Evolutionary conservation across 2,888 invertebrate species (phyloP).

Genomic region (Phasia obesa): DNA sequence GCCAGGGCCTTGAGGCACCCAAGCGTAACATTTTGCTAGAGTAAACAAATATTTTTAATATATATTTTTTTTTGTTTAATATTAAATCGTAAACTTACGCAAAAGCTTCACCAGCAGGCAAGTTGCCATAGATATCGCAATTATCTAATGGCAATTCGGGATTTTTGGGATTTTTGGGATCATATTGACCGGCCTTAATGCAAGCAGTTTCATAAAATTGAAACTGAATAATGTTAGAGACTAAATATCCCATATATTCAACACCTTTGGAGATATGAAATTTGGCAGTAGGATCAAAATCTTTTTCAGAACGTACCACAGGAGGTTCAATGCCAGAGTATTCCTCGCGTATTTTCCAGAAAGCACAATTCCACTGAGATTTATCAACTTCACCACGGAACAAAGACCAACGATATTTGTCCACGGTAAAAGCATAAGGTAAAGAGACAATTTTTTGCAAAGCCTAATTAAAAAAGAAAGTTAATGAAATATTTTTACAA

Average conservation of each 20-base stretch:
- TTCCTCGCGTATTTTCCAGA: constrained; percentile 84
- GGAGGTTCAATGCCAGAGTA: constrained; percentile 84
- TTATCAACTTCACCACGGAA: too few relatives aligned
- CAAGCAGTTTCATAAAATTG: constrained; percentile 82
- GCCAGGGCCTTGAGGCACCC: constrained; percentile 90
- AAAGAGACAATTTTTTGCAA: too few relatives aligned
- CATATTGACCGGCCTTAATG: constrained; percentile 90
- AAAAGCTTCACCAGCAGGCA: constrained; percentile 78
- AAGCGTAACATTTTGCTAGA: constrained; percentile 87
- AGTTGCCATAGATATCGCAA: constrained; percentile 93
- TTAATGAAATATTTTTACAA: too few relatives aligned
- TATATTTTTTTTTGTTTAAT: too few relatives aligned
- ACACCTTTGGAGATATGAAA: constrained; percentile 85
- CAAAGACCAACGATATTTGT: too few relatives aligned
- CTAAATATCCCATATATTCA: too few relatives aligned
- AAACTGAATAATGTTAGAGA: too few relatives aligned
- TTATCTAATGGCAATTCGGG: constrained; percentile 88
- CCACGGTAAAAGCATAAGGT: too few relatives aligned
- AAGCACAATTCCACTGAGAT: constrained; percentile 79
- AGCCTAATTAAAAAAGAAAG: too few relatives aligned
- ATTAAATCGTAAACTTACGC: too few relatives aligned
- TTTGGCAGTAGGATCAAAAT: constrained; percentile 90
- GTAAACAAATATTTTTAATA: too few relatives aligned
- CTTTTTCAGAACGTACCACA: constrained; percentile 85
- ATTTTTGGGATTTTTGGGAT: constrained; percentile 86